phyloP scores from a whole-genome alignment of 2,888 invertebrate genomes.

The Ypsolopha scabrella region DNA sequence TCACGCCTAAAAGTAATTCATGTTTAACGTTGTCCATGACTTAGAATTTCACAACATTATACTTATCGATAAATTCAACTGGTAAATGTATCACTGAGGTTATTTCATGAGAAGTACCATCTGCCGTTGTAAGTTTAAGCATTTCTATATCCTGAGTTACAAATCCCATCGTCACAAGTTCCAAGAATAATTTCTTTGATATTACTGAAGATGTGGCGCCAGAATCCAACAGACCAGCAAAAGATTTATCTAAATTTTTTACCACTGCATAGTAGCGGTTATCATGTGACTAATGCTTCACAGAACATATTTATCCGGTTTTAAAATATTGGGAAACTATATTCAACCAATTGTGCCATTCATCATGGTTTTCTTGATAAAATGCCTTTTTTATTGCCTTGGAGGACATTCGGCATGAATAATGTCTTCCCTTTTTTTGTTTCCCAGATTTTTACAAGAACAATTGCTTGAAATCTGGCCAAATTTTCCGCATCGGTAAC shows the following conservation, averaged over 20 bases:
- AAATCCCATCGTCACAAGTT: conserved; percentile 3
- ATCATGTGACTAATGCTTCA: conserved; percentile 5
- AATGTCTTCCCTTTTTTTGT: conserved; percentile 4
- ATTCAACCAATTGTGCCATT: conserved; percentile 8
- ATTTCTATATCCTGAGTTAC: neutral
- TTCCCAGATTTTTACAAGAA: conserved; percentile 8
- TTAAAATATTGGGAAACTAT: neutral
- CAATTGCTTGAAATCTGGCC: conserved; percentile 10
- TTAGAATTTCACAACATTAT: no score
- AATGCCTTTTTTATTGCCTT: neutral
- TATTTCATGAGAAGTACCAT: conserved; percentile 6
- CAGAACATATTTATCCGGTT: neutral
- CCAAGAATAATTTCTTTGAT: conserved; percentile 1
- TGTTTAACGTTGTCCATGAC: no score
- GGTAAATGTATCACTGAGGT: no score
- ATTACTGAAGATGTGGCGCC: conserved; percentile 8
- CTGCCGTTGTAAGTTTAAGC: conserved; percentile 5
- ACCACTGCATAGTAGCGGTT: conserved; percentile 6
- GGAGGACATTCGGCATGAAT: conserved; percentile 7
- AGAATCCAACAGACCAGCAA: conserved; percentile 7
- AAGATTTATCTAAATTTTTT: conserved; percentile 3
- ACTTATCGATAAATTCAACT: no score
- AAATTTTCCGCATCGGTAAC: conserved; percentile 10
- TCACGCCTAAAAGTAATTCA: no score
- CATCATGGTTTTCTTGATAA: neutral